Evolutionary conservation across 1,140 invertebrate genomes (phyloP), one percentile per base, ranked within the genome.

Genomic region (Oryctes rhinoceros): DNA sequence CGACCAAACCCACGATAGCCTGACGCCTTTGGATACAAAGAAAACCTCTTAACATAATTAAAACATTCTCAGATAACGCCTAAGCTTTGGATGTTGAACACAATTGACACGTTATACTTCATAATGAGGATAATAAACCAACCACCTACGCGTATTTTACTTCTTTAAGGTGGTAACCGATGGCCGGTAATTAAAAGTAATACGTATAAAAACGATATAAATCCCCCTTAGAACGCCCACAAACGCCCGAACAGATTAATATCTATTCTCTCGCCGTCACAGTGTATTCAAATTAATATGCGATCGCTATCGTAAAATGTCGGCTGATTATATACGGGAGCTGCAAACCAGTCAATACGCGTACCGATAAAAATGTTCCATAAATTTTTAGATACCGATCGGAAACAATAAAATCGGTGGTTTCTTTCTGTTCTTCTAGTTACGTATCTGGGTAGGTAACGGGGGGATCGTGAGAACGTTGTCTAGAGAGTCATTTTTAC

Each of bases 341-440:
- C 65, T 71, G 65, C 65, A 37, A 30, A 71, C 65, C 65, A 71
- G 65, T 71, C 65, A 71, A 71, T 71, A 37, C 65, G 35, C 65
- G 13, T 10, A 71, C 18, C 20, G 20, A 71, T 71, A 71, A 71
- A 71, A 71, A 71, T 71, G 13, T 30, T 15, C 39, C 65, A 71
- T 71, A 71, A 71, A 20, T 20, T 71, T 71, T 71, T 71, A 71
- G 65, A 71, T 71, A 71, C 35, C 9, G 24, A 71, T 71, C 65
- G 20, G 18, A 71, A 71, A 71, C 65, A 71, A 71, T 71, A 37
- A 71, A 37, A 24, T 24, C 1, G 65, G 18, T 71, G 18, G 24
- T 71, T 30, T 59, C 15, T 71, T 71, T 24, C 4, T 71, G 11
- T 71, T 59, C 18, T 59, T 59, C 35, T 71, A 71, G 65, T 71